Evolutionary conservation across 2,888 invertebrate species (phyloP).

Genomic region (Lycocerus yunnanus): DNA sequence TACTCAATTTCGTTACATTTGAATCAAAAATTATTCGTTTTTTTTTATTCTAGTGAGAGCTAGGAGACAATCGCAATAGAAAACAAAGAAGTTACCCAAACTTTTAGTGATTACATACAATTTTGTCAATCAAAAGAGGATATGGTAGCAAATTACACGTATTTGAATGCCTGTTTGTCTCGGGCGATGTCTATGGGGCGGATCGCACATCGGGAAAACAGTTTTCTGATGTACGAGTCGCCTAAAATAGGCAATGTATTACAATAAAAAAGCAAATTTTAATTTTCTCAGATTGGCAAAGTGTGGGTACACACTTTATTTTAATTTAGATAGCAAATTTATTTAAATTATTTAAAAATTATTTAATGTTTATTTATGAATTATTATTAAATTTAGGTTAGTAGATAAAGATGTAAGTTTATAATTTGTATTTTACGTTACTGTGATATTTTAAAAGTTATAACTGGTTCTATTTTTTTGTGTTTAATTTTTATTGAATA

Average conservation of each 20-base stretch:
- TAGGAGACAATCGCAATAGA: slow-evolving; percentile 47
- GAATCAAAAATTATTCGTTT: slow-evolving; percentile 13
- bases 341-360: slow-evolving; percentile 22
- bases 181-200: background rate
- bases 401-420: slow-evolving; percentile 1
- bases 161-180: background rate
- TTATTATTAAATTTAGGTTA: slow-evolving; percentile 5
- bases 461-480: background rate
- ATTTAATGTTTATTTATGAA: slow-evolving; percentile 12
- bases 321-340: slow-evolving; percentile 16
- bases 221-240: background rate
- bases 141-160: background rate
- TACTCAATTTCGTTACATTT: background rate
- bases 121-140: background rate
- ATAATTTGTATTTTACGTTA: slow-evolving; percentile 22
- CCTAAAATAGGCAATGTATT: background rate
- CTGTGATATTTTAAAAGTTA: slow-evolving; percentile 33
- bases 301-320: background rate
- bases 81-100: background rate
- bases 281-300: background rate
- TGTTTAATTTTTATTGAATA: slow-evolving; percentile 6
- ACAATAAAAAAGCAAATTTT: background rate
- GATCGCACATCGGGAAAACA: background rate
- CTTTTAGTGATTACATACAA: background rate
- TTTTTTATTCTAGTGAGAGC: slow-evolving; percentile 50